Conservation (phyloP, 2,888 invertebrate genomes). For the Mycalesis mineus region DNA sequence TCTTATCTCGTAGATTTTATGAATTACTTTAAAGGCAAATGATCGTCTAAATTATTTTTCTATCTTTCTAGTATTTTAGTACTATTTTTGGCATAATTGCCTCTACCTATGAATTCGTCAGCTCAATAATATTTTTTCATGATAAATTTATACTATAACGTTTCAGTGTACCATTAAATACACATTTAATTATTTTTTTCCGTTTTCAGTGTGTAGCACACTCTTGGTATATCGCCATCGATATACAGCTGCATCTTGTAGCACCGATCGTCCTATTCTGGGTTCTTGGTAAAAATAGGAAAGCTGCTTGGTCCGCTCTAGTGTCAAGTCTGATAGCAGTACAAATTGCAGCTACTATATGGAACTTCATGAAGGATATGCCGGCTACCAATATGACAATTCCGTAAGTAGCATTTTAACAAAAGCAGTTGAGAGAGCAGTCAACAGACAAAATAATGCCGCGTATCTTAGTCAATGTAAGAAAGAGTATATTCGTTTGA, state of each 20-base stretch:
- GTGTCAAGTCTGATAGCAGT: conserved; percentile 27
- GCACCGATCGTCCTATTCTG: conserved; percentile 39
- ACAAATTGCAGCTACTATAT: conserved; percentile 39
- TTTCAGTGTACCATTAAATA: too few relatives aligned
- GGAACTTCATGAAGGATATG: conserved; percentile 54
- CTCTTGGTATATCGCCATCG: conserved; percentile 47
- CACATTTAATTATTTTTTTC: conserved; percentile 14
- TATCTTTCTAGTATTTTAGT: too few relatives aligned
- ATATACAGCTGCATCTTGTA: conserved; percentile 38
- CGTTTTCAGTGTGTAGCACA: conserved; percentile 43
- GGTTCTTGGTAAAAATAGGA: conserved; percentile 30
- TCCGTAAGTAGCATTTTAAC: conserved; percentile 45
- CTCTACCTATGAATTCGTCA: too few relatives aligned
- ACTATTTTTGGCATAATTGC: too few relatives aligned
- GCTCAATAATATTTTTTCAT: too few relatives aligned
- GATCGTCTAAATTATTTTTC: too few relatives aligned
- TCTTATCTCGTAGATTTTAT: too few relatives aligned
- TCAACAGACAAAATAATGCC: too few relatives aligned
- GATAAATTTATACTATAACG: too few relatives aligned
- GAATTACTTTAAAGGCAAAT: too few relatives aligned
- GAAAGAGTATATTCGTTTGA: too few relatives aligned
- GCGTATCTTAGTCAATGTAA: too few relatives aligned
- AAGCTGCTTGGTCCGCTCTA: conserved; percentile 31
- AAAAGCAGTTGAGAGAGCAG: conserved; percentile 1
- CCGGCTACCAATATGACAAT: conserved; percentile 42